phyloP scores from a whole-genome alignment of 2,797 vertebrate genomes.

The Benthosema pterotum region DNA sequence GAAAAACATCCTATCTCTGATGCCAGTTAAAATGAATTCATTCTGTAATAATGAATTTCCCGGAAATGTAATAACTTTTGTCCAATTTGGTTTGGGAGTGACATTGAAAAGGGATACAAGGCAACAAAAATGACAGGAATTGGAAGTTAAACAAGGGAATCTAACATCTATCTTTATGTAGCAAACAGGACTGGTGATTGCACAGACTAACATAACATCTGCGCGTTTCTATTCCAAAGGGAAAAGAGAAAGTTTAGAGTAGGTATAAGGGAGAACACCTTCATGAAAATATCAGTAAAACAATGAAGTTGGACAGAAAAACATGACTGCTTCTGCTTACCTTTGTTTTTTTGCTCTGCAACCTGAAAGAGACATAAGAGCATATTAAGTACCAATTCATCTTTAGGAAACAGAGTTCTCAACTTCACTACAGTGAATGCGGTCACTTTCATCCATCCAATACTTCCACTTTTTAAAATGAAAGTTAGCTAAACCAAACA shows the following conservation, averaged over 20 bases:
- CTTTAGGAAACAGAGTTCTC: not conserved
- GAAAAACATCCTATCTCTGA: too few species aligned
- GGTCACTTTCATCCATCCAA: conserved; percentile 1
- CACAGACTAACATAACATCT: not conserved
- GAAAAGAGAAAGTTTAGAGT: not conserved
- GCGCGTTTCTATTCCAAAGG: not conserved
- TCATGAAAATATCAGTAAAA: conserved; percentile 6
- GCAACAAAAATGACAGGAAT: not conserved
- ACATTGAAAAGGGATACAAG: not conserved
- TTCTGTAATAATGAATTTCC: not conserved
- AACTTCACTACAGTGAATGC: not conserved
- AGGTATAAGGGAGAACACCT: not conserved
- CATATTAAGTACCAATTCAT: conserved; percentile 5
- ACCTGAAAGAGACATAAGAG: conserved; percentile 84
- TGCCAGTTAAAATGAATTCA: not conserved
- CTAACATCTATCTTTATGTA: not conserved
- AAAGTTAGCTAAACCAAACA: not conserved
- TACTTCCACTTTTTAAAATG: conserved; percentile 1
- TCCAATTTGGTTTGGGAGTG: not conserved
- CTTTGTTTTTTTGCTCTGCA: conserved; percentile 99
- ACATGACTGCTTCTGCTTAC: conserved; percentile 74
- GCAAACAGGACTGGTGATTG: not conserved
- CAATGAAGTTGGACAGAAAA: not conserved
- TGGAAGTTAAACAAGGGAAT: too few species aligned
- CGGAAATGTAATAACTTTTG: not conserved